Evolutionary conservation across 2,113 vertebrate species (phyloP).

Genomic region (Apeltes quadracus): DNA sequence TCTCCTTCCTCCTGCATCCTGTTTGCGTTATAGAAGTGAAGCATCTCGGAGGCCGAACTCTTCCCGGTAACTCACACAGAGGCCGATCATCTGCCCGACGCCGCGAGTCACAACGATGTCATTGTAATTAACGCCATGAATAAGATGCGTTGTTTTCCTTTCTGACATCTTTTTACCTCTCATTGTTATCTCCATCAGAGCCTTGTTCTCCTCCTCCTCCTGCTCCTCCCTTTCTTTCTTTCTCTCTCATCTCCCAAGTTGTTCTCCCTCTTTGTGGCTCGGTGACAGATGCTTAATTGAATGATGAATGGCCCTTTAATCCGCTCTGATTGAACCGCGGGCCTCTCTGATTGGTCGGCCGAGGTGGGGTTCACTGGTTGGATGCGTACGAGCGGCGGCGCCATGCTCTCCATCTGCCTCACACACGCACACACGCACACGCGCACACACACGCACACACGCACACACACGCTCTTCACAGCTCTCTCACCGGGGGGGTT

Average conservation of each 20-base stretch:
- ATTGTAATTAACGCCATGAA: constrained; percentile 62
- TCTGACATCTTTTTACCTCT: constrained; percentile 1
- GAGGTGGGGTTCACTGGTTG: neutral
- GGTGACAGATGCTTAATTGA: constrained; percentile 99
- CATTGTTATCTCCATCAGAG: constrained; percentile 1
- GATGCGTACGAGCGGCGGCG: constrained; percentile 60
- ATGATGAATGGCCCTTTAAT: constrained; percentile 99
- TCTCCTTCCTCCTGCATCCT: no score
- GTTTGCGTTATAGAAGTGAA: no score
- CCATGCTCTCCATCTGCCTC: constrained; percentile 95
- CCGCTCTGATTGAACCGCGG: constrained; percentile 94
- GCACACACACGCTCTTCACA: constrained; percentile 73
- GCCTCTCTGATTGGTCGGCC: constrained; percentile 89
- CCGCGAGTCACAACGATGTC: constrained; percentile 60
- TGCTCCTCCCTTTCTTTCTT: constrained; percentile 74
- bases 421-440: constrained; percentile 41
- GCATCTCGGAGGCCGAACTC: constrained; percentile 8
- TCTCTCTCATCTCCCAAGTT: constrained; percentile 81
- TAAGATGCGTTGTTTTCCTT: constrained; percentile 41
- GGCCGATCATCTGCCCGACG: constrained; percentile 37
- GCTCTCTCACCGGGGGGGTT: constrained; percentile 65
- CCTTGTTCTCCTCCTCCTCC: constrained; percentile 67
- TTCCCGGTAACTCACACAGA: neutral
- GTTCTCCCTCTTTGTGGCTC: constrained; percentile 84
- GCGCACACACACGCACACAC: constrained; percentile 50